Evolutionary conservation across 2,888 invertebrate genomes (phyloP).

Genomic region (Cetonia aurata): DNA sequence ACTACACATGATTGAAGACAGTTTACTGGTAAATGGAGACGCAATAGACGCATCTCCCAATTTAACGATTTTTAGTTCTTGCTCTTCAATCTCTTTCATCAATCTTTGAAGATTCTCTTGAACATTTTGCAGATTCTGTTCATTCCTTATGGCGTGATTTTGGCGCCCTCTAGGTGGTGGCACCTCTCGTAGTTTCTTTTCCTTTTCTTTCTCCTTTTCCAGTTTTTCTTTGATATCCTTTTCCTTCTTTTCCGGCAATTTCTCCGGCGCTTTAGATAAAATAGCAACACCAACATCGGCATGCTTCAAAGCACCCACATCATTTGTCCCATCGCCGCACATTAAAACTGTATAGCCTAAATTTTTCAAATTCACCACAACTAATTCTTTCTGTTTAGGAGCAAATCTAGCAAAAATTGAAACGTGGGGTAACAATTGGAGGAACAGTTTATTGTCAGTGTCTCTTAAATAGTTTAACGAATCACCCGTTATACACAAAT

Average conservation of each 20-base stretch:
- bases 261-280: slow-evolving; percentile 83
- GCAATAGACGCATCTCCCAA: slow-evolving; percentile 99
- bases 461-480: slow-evolving; percentile 80
- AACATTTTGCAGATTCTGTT: slow-evolving; percentile 61
- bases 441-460: slow-evolving; percentile 73
- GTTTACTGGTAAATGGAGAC: slow-evolving; percentile 98
- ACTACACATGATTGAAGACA: slow-evolving; percentile 96
- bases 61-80: slow-evolving; percentile 91
- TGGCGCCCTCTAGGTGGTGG: slow-evolving; percentile 56
- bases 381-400: slow-evolving; percentile 98
- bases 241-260: slow-evolving; percentile 62
- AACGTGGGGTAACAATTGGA: slow-evolving; percentile 84
- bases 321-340: slow-evolving; percentile 99
- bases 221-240: slow-evolving; percentile 54
- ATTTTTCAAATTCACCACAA: slow-evolving; percentile 89
- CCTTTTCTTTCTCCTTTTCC: slow-evolving; percentile 57
- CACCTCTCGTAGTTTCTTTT: slow-evolving; percentile 49
- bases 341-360: slow-evolving; percentile 93
- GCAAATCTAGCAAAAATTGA: slow-evolving; percentile 97
- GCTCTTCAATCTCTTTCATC: slow-evolving; percentile 88
- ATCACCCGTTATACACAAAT: slow-evolving; percentile 97
- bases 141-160: slow-evolving; percentile 52
- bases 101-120: slow-evolving; percentile 71
- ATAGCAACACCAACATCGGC: slow-evolving; percentile 97
- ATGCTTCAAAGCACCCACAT: slow-evolving; percentile 98